Evolutionary conservation across 2,888 invertebrate genomes (phyloP), one percentile per base, ranked within the genome.

Genomic region (Meiosimyza platycephala): DNA sequence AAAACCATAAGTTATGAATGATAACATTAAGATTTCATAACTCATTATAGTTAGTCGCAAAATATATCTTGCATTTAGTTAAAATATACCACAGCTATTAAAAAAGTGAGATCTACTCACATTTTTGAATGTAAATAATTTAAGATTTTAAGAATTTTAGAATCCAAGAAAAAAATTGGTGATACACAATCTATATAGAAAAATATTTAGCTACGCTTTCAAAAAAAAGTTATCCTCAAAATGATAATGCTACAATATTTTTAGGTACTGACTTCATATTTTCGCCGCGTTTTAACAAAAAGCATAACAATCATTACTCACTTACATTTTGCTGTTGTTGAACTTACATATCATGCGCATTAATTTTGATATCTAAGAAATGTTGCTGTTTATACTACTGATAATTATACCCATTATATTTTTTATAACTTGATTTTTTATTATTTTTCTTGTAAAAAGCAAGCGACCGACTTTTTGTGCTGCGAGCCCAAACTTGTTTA

Each of bases 401-500:
- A 62, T 62, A 62, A 62, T 62, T 62, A 47, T 28, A 62, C 13
- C 28, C 60, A 33, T 62, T 33, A 62, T 13, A 9, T 40, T 40
- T 40, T 40, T 40, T 40, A 40, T 40, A 9, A 40, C 40, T 40
- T 40, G 9, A 40, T 40, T 40, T 40, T 16, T 48, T 48, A 47
- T 65, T 52, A 18, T 7, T 6, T n/a, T 62, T 33, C 52, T 48
- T 6, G 50, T 48, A 47, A 50, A 47, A 48, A 63, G 48, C 48
- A 11, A 57, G 12, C 57, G 57, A 57, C 12, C 28, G 18, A 18
- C 18, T 11, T 18, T 18, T 40, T 18, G 50, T 63, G 18, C 22
- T 65, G 65, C 52, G 51, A 51, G 65, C 33, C 33, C 28, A 65
- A 65, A 65, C 65, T 65, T 13, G 65, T 65, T 65, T 65, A 33